A percentile compares a stretch with the other conserved stretches of the same genome.
Evolutionary conservation across 2,888 invertebrate genomes (phyloP).

Genomic region (Polyommatus icarus): DNA sequence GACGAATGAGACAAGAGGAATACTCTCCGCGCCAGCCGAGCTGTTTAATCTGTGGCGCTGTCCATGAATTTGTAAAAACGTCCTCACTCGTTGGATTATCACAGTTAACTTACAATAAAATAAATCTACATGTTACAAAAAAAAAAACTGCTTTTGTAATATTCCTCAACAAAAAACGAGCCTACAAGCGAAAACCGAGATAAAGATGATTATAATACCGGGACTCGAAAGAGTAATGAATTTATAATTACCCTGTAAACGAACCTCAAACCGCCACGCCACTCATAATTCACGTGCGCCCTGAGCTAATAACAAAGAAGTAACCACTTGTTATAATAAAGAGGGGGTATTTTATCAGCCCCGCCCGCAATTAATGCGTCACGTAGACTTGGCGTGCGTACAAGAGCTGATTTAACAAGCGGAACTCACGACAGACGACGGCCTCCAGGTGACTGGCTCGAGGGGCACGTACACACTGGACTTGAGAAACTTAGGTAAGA

Average conservation of each 20-base stretch:
- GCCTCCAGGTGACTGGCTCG: slow-evolving; percentile 50
- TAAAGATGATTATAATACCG: neutral
- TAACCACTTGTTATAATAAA: slow-evolving; percentile 41
- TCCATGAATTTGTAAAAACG: slow-evolving; percentile 37
- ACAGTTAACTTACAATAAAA: neutral
- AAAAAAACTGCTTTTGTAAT: neutral
- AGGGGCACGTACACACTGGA: slow-evolving; percentile 38
- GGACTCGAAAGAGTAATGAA: slow-evolving; percentile 8
- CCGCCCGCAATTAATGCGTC: slow-evolving; percentile 48
- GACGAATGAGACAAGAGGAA: slow-evolving; percentile 38
- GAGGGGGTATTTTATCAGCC: slow-evolving; percentile 40
- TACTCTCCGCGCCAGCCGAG: slow-evolving; percentile 39
- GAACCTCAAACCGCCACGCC: slow-evolving; percentile 19
- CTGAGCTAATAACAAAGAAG: slow-evolving; percentile 30
- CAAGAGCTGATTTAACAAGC: slow-evolving; percentile 65
- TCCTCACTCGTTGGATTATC: neutral
- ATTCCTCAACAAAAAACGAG: neutral
- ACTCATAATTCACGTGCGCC: slow-evolving; percentile 24
- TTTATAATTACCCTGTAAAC: slow-evolving; percentile 26
- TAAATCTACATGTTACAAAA: neutral
- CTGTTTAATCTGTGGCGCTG: slow-evolving; percentile 39
- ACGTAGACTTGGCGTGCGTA: slow-evolving; percentile 63
- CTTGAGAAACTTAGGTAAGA: neutral
- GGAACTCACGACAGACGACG: slow-evolving; percentile 59
- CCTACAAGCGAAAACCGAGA: neutral